These are phyloP conservation scores for Vidua macroura DNA, from an alignment of 2,113 vertebrate species.

Conservation along the genomic window DNA sequence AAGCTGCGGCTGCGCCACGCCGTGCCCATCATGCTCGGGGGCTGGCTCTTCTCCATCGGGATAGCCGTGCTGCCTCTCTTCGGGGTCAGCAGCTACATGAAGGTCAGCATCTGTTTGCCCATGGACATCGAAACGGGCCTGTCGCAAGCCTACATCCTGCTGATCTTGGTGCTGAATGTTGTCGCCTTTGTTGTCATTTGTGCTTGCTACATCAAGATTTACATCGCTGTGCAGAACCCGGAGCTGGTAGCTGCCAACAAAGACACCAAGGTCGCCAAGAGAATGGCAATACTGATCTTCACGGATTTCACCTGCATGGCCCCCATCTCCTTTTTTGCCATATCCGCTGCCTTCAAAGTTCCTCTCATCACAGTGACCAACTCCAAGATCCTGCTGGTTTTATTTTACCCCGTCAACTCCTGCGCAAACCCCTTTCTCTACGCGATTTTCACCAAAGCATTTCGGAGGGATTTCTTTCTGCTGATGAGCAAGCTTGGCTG, in stretches of 20 bases:
- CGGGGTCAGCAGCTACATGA: constrained; percentile 90
- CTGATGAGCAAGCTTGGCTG: constrained; percentile 83
- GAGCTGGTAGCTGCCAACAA: constrained; percentile 78
- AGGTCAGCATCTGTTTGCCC: constrained; percentile 94
- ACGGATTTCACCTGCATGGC: constrained; percentile 94
- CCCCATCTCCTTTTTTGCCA: constrained; percentile 93
- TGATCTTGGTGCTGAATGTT: constrained; percentile 82
- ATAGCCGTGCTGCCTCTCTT: constrained; percentile 84
- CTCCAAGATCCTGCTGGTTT: constrained; percentile 89
- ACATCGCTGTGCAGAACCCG: constrained; percentile 84
- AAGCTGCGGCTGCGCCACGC: constrained; percentile 83
- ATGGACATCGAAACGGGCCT: constrained; percentile 86
- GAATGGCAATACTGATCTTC: constrained; percentile 95
- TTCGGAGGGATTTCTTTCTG: constrained; percentile 83
- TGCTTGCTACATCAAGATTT: constrained; percentile 88
- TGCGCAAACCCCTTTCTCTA: constrained; percentile 94
- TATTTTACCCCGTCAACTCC: constrained; percentile 95
- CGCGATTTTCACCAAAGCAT: constrained; percentile 90
- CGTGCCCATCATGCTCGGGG: constrained; percentile 79
- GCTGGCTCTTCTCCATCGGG: constrained; percentile 84
- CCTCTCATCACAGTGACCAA: constrained; percentile 93
- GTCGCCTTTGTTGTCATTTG: constrained; percentile 85
- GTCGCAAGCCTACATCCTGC: constrained; percentile 86
- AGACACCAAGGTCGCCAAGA: constrained; percentile 89
- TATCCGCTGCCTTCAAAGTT: constrained; percentile 87